These are phyloP conservation scores for Limnothrissa miodon DNA, from an alignment of 2,113 vertebrate genomes.

Conservation along the genomic window DNA sequence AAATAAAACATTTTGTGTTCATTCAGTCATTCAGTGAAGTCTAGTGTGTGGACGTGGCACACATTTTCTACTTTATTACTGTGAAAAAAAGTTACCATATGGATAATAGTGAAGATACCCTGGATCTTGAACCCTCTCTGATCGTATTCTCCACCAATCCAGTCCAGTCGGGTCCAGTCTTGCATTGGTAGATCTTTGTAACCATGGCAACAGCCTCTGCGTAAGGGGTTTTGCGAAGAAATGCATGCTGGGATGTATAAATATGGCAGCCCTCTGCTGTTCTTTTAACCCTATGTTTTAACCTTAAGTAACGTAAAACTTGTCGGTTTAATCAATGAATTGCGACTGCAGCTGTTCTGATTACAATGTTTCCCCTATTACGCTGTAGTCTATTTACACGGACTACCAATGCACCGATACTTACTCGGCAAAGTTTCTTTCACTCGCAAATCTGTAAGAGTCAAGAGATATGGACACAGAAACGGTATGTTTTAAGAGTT, in stretches of 20 bases:
- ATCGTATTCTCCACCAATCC: too few relatives aligned
- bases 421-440: conserved; percentile 44
- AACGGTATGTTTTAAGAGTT: neutral
- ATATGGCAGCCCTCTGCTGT: conserved; percentile 60
- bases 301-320: conserved; percentile 28
- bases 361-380: conserved; percentile 62
- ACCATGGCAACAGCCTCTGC: neutral
- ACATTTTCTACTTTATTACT: too few relatives aligned
- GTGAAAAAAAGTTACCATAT: too few relatives aligned
- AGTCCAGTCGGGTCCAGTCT: neutral
- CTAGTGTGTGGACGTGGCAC: too few relatives aligned
- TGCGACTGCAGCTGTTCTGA: neutral
- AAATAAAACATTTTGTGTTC: too few relatives aligned
- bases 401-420: conserved; percentile 26
- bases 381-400: conserved; percentile 51
- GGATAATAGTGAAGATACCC: too few relatives aligned
- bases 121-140: too few relatives aligned
- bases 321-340: conserved; percentile 27
- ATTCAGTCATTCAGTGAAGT: too few relatives aligned
- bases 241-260: conserved; percentile 58
- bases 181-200: neutral
- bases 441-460: neutral
- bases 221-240: conserved; percentile 20
- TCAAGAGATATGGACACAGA: neutral
- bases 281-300: conserved; percentile 40